Percentiles rank a stretch among this genome's conserved stretches.
phyloP scores from a whole-genome alignment of 2,888 invertebrate species.

The Lomographa bimaculata region DNA sequence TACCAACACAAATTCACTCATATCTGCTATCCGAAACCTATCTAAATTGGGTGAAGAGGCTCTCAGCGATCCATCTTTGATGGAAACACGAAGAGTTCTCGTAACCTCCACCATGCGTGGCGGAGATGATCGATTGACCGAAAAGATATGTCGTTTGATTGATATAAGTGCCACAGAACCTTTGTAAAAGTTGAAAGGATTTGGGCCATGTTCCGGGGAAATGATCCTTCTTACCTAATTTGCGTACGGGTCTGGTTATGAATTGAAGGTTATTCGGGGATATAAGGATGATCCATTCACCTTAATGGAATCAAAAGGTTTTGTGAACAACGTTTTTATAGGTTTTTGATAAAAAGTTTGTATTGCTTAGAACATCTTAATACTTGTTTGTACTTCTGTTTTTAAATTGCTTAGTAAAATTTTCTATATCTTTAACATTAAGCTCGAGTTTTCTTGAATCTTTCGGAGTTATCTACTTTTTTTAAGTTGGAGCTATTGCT shows the following conservation, averaged over 20 bases:
- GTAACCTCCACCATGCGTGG: conserved; percentile 36
- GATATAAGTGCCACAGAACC: conserved; percentile 33
- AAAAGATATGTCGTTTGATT: conserved; percentile 35
- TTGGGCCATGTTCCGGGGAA: conserved; percentile 19
- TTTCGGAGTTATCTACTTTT: no score
- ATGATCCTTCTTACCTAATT: conserved; percentile 21
- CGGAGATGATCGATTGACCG: conserved; percentile 39
- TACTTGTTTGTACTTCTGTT: no score
- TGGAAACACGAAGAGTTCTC: conserved; percentile 36
- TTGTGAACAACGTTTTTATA: no score
- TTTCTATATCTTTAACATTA: no score
- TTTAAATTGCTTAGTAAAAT: no score
- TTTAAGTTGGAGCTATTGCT: no score
- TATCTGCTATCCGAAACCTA: neutral
- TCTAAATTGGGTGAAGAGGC: conserved; percentile 26
- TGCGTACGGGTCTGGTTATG: conserved; percentile 6
- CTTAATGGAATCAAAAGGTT: neutral
- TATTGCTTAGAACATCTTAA: no score
- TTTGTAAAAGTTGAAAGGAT: conserved; percentile 30
- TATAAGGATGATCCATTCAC: neutral
- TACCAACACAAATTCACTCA: no score
- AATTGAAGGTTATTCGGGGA: conserved; percentile 8
- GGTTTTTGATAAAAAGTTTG: no score
- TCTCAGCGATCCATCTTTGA: conserved; percentile 39
- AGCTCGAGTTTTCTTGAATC: no score